phyloP scores from a whole-genome alignment of 2,888 invertebrate species.

The Tridacna gigas region DNA sequence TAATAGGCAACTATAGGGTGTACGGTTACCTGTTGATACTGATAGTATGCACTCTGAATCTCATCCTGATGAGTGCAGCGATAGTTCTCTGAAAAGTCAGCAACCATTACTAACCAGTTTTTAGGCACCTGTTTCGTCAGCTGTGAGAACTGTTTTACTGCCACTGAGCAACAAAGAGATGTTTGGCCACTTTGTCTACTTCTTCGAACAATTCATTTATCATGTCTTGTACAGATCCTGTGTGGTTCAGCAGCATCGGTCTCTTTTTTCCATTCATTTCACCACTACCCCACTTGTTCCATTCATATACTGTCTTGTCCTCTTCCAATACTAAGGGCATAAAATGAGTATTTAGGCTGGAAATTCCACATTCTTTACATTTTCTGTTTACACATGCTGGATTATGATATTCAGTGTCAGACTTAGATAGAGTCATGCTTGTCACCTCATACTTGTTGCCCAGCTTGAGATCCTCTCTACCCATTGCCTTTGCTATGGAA shows the following conservation, averaged over 20 bases:
- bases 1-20: conserved; percentile 23
- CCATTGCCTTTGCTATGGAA: too few species aligned
- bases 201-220: neutral
- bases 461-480: too few species aligned
- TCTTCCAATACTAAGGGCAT: too few species aligned
- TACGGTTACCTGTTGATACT: conserved; percentile 14
- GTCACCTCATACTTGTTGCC: too few species aligned
- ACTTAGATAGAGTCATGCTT: too few species aligned
- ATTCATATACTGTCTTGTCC: too few species aligned
- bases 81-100: conserved; percentile 26
- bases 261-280: too few species aligned
- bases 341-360: too few species aligned
- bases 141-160: neutral
- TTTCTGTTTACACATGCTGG: too few species aligned
- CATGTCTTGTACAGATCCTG: neutral
- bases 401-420: too few species aligned
- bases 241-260: conserved; percentile 1
- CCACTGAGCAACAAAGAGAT: conserved; percentile 30
- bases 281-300: too few species aligned
- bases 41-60: conserved; percentile 4
- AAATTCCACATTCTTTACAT: too few species aligned
- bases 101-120: neutral
- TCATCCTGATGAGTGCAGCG: neutral
- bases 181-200: conserved; percentile 5
- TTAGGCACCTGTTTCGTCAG: conserved; percentile 1